These are phyloP conservation scores for Hipposideros armiger DNA, from an alignment of 2,113 vertebrate genomes.

Conservation along the genomic window DNA sequence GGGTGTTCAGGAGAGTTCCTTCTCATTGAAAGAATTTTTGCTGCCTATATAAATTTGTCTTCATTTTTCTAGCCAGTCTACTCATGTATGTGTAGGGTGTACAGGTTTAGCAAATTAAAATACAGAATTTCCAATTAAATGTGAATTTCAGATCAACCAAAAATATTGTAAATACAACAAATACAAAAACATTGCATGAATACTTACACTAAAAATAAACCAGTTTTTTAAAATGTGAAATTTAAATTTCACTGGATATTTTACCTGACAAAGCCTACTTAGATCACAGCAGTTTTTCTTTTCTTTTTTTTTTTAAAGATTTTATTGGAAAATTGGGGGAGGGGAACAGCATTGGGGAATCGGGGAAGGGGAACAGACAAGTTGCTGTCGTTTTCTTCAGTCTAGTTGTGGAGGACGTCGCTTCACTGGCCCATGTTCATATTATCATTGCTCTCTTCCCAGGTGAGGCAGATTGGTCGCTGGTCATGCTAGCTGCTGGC, in stretches of 20 bases:
- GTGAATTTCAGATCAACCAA: background rate
- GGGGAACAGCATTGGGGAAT: no score
- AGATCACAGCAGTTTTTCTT: background rate
- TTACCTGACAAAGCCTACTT: background rate
- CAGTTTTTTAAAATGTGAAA: background rate
- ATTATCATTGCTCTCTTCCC: no score
- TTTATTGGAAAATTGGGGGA: no score
- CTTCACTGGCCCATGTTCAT: no score
- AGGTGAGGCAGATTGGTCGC: no score
- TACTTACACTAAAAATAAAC: background rate
- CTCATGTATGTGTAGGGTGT: background rate
- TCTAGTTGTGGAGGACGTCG: no score
- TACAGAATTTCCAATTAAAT: background rate
- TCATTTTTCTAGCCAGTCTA: background rate
- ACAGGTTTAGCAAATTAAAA: background rate
- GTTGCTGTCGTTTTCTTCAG: no score
- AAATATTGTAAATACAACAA: background rate
- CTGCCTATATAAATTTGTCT: background rate
- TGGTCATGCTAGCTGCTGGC: no score
- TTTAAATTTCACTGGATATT: background rate
- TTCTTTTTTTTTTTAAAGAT: no score
- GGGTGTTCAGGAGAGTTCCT: background rate
- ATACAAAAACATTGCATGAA: background rate
- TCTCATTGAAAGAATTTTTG: background rate
- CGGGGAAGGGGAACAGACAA: no score